phyloP scores from a whole-genome alignment of 2,113 vertebrate species.

The Hucho hucho region DNA sequence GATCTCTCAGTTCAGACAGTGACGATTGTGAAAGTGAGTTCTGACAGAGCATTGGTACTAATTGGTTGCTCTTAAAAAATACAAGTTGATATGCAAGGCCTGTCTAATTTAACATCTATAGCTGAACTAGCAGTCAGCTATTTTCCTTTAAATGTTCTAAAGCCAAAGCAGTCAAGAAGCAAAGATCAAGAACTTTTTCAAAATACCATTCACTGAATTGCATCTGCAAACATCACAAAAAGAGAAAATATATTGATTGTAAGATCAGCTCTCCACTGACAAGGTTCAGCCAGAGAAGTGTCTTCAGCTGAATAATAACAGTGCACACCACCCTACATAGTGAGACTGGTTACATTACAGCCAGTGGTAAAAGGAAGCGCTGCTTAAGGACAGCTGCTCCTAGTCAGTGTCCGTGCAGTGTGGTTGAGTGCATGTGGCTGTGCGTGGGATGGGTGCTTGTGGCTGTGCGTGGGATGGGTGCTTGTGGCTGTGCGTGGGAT shows the following conservation, averaged over 20 bases:
- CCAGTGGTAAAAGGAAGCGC: not conserved
- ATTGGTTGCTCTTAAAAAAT: not conserved
- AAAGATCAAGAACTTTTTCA: conserved; percentile 38
- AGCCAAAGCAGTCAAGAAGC: not conserved
- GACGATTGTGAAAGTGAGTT: not conserved
- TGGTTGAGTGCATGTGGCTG: conserved; percentile 36
- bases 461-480: too few species aligned
- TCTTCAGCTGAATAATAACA: not conserved
- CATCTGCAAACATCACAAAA: conserved; percentile 41
- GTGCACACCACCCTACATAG: not conserved
- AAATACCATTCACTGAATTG: conserved; percentile 39
- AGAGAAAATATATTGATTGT: conserved; percentile 21
- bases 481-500: too few species aligned
- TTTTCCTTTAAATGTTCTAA: conserved; percentile 34
- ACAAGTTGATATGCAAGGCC: not conserved
- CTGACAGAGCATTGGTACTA: not conserved
- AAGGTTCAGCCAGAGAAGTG: not conserved
- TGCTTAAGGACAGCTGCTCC: not conserved
- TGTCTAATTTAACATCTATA: conserved; percentile 17
- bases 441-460: not conserved
- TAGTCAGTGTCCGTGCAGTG: conserved; percentile 2
- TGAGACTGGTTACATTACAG: not conserved
- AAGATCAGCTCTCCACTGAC: not conserved
- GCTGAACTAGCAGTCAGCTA: conserved; percentile 7
- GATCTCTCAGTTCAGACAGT: not conserved